Base-by-base conservation (phyloP, 2,113 vertebrate genomes). In the Embiotoca jacksoni region DNA sequence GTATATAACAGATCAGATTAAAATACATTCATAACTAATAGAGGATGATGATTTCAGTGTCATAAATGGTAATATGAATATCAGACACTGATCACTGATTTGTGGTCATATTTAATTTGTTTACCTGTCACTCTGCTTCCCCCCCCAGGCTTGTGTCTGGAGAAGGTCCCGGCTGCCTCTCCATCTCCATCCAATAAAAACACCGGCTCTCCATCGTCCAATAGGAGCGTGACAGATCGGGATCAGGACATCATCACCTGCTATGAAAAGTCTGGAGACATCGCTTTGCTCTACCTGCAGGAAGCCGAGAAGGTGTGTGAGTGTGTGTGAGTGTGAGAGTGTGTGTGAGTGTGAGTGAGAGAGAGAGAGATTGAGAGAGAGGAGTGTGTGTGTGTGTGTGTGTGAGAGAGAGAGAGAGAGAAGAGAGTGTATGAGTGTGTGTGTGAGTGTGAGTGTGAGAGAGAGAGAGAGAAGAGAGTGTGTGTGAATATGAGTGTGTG, bases 241-340 rank as follows among this genome's bases (percentile, higher is more conserved):
- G 97, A 99, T 1, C 96, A 97, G 88, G 97, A 99, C 13, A 95
- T 99, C 69, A 95, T 99, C 91, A 98, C 94, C 0, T 99, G 98
- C 89, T 99, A 99, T 0, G 98, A 99, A 91, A 99, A 99, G 75
- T 96, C 98, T 2, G 98, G 98, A 79, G 98, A 99, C 92, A 99
- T 99, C 5, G 97, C 97, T 23, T 95, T 99, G 30, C 91, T 99
- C 2, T 99, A 99, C 88, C 96, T 99, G 78, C 98, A 99, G 88
- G 98, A 99, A 90, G 96, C 97, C 70, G 98, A 99, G 87, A 97
- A 95, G 96, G 98, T 99, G 85, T 93, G 92, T 75, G 54, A 23
- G 31, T 37, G 61, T 35, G 7, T 30, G 64, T 50, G 15, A 46
- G n/a, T n/a, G n/a, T 23, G 23, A 23, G 23, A 15, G n/a, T 30